phyloP scores from a whole-genome alignment of 2,888 invertebrate genomes.

The Eudasyphora cyanicolor region DNA sequence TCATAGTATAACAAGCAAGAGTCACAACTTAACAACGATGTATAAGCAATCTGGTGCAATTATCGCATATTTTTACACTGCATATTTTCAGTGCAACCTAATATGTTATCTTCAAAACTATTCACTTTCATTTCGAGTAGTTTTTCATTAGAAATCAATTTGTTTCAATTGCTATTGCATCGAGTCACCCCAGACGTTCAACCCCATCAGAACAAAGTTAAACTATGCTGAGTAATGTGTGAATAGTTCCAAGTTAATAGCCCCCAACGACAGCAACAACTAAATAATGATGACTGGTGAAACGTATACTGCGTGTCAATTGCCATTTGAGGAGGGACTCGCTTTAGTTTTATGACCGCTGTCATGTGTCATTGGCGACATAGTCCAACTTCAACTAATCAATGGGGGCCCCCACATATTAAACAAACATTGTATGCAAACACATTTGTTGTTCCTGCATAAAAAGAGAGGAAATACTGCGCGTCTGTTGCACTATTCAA shows the following conservation, averaged over 20 bases:
- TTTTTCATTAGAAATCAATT: slow-evolving; percentile 58
- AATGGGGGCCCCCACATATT: slow-evolving; percentile 3
- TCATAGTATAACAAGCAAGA: too few relatives aligned
- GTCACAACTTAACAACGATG: too few relatives aligned
- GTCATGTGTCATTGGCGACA: background rate
- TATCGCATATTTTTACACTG: too few relatives aligned
- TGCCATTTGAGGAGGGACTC: slow-evolving; percentile 7
- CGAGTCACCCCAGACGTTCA: background rate
- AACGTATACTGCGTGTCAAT: slow-evolving; percentile 23
- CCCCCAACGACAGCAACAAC: background rate
- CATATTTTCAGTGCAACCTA: too few relatives aligned
- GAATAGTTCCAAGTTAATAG: background rate
- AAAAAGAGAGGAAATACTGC: background rate
- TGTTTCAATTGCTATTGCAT: slow-evolving; percentile 49
- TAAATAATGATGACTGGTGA: slow-evolving; percentile 20
- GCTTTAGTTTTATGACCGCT: background rate
- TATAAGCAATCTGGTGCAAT: too few relatives aligned
- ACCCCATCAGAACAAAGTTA: background rate
- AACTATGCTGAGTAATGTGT: too few relatives aligned
- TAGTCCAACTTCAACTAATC: background rate
- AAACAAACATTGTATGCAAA: slow-evolving; percentile 10
- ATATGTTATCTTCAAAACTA: slow-evolving; percentile 2
- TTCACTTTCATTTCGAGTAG: background rate
- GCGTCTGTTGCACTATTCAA: too few relatives aligned
- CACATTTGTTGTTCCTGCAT: background rate